A percentile compares a stretch with the other conserved stretches of the same genome.
Conservation (phyloP, 2,888 invertebrate species). For the Phaedon cochleariae region DNA sequence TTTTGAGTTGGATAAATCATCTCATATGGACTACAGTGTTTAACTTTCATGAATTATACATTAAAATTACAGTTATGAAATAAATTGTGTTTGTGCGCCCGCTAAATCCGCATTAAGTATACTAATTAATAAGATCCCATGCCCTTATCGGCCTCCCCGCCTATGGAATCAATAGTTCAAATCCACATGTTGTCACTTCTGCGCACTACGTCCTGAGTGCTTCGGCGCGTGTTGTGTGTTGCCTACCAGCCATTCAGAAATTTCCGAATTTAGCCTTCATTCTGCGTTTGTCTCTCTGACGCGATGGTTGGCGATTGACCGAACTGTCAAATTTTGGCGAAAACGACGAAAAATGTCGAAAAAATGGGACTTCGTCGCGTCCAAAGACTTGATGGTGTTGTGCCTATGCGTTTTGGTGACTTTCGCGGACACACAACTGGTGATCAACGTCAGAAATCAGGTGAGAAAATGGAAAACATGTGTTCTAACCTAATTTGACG, state of each 20-base stretch:
- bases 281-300: conserved; percentile 46
- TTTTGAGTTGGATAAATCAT: too few relatives aligned
- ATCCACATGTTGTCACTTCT: conserved; percentile 36
- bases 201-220: conserved; percentile 31
- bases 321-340: conserved; percentile 37
- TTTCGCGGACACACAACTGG: conserved; percentile 52
- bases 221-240: conserved; percentile 46
- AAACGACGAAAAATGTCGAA: conserved; percentile 37
- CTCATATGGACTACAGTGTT: too few relatives aligned
- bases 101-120: not conserved
- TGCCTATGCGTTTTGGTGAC: conserved; percentile 46
- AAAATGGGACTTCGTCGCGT: conserved; percentile 37
- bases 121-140: not conserved
- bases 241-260: conserved; percentile 40
- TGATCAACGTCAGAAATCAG: conserved; percentile 60
- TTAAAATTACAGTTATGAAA: too few relatives aligned
- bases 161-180: conserved; percentile 39
- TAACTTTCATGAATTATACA: too few relatives aligned
- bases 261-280: conserved; percentile 44
- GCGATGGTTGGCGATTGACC: conserved; percentile 42
- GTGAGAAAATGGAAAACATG: conserved; percentile 48
- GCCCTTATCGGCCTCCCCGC: conserved; percentile 6
- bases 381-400: conserved; percentile 33
- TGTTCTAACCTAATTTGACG: conserved; percentile 44
- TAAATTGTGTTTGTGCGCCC: too few relatives aligned